These are phyloP conservation scores for Brachyalestes nurse DNA, from an alignment of 2,797 vertebrate genomes.

Conservation along the genomic window DNA sequence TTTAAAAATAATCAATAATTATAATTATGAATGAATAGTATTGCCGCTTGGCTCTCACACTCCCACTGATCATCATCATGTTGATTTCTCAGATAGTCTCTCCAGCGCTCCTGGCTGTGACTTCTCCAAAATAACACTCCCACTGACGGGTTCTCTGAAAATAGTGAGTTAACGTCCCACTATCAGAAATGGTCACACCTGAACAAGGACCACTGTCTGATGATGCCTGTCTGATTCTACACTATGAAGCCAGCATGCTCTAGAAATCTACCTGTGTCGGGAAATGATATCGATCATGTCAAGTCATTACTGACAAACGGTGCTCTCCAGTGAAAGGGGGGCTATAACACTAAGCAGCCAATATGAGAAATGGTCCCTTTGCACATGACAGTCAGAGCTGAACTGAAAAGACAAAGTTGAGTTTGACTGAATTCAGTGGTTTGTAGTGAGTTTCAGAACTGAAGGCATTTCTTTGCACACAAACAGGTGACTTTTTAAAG, in stretches of 20 bases:
- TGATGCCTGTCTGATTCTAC: conserved; percentile 10
- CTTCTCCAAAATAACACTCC: conserved; percentile 24
- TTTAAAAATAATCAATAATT: conserved; percentile 68
- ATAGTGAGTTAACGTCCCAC: conserved; percentile 22
- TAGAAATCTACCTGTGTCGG: conserved; percentile 31
- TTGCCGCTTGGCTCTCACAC: conserved; percentile 79
- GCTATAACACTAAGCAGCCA: conserved; percentile 49
- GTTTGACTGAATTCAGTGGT: conserved; percentile 64
- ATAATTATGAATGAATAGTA: conserved; percentile 67
- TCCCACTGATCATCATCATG: conserved; percentile 65
- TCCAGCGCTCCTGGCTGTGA: conserved; percentile 45
- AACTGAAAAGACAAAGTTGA: conserved; percentile 44
- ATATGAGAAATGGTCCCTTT: conserved; percentile 61
- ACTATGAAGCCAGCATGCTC: conserved; percentile 4
- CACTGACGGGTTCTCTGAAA: conserved; percentile 34
- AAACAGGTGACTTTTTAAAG: conserved; percentile 39
- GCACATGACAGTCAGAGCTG: conserved; percentile 37
- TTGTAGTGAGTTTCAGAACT: conserved; percentile 40
- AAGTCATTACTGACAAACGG: conserved; percentile 33
- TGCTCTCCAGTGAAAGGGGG: conserved; percentile 26
- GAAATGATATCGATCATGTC: conserved; percentile 31
- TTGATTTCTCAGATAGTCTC: conserved; percentile 65
- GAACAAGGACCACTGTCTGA: conserved; percentile 35
- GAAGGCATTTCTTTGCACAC: conserved; percentile 23
- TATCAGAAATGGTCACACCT: conserved; percentile 48